These are phyloP conservation scores for Intoshia linei DNA, from an alignment of 1,140 invertebrate genomes.

Conservation along the genomic window DNA sequence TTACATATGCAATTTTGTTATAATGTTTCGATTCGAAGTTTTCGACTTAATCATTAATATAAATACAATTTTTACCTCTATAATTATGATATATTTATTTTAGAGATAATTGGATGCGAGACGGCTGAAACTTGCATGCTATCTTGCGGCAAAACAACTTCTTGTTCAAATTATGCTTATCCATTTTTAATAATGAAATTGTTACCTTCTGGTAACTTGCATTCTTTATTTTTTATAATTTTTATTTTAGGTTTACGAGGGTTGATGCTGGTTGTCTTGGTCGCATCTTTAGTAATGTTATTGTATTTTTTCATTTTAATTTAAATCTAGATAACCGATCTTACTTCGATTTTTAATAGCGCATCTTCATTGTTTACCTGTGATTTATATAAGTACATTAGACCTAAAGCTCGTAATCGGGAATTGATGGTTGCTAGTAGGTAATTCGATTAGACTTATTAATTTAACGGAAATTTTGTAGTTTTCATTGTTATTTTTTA, in stretches of 20 bases:
- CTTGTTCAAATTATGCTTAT: slow-evolving; percentile 6
- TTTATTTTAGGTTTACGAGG: slow-evolving; percentile 4
- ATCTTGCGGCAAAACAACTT: slow-evolving; percentile 2
- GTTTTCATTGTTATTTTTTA: too few species aligned
- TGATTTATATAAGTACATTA: slow-evolving; percentile 23
- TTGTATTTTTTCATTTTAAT: too few species aligned
- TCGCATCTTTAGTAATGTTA: too few species aligned
- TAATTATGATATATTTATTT: not conserved
- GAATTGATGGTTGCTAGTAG: slow-evolving; percentile 26
- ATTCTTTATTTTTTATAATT: not conserved
- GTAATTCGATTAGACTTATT: slow-evolving; percentile 9
- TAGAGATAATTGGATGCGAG: slow-evolving; percentile 5
- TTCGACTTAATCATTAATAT: not conserved
- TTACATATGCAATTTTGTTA: not conserved
- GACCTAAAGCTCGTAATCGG: slow-evolving; percentile 13
- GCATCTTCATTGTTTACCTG: slow-evolving; percentile 28
- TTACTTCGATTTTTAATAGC: slow-evolving; percentile 27
- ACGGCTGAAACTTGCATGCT: too few species aligned
- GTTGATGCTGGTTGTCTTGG: slow-evolving; percentile 7
- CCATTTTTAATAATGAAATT: slow-evolving; percentile 4
- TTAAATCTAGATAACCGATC: slow-evolving; percentile 26
- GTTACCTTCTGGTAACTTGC: slow-evolving; percentile 4
- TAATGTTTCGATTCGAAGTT: not conserved
- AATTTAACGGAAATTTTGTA: not conserved
- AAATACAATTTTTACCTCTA: not conserved